Conservation (phyloP, 1,140 invertebrate species). For the Harpegnathos saltator region DNA sequence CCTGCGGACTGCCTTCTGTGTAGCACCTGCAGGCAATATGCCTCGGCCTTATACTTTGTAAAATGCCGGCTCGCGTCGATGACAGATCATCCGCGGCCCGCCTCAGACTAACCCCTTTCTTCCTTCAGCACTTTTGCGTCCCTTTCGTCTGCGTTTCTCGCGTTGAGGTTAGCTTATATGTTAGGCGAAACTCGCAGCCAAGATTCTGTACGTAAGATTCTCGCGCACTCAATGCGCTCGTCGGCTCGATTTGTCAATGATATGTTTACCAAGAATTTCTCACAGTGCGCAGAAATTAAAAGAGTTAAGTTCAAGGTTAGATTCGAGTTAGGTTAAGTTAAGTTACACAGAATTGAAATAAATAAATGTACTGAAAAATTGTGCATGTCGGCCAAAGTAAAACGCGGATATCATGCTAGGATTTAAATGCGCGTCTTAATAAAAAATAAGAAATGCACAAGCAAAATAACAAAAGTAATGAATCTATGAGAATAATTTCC, state of each 20-base stretch:
- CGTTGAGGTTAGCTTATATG: conserved; percentile 1
- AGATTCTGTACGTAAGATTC: no score
- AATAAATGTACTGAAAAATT: not conserved
- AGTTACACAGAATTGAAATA: no score
- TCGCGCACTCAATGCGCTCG: not conserved
- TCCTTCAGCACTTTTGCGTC: not conserved
- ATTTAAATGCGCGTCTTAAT: no score
- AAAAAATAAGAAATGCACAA: not conserved
- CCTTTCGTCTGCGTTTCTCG: not conserved
- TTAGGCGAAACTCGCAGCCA: not conserved
- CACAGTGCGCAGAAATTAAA: not conserved
- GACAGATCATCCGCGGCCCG: conserved; percentile 71
- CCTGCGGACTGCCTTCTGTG: conserved; percentile 83
- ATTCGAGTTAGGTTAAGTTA: no score
- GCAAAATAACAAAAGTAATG: not conserved
- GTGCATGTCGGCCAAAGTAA: not conserved
- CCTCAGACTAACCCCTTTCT: conserved; percentile 23
- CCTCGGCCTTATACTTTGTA: conserved; percentile 79
- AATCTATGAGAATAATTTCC: conserved; percentile 32
- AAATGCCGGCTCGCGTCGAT: conserved; percentile 79
- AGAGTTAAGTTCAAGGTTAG: no score
- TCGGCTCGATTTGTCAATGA: conserved; percentile 27
- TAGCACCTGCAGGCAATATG: conserved; percentile 80
- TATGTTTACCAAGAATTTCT: not conserved
- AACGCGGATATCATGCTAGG: not conserved